Base-by-base conservation (phyloP, 2,888 invertebrate genomes). In the Linyphia triangularis region DNA sequence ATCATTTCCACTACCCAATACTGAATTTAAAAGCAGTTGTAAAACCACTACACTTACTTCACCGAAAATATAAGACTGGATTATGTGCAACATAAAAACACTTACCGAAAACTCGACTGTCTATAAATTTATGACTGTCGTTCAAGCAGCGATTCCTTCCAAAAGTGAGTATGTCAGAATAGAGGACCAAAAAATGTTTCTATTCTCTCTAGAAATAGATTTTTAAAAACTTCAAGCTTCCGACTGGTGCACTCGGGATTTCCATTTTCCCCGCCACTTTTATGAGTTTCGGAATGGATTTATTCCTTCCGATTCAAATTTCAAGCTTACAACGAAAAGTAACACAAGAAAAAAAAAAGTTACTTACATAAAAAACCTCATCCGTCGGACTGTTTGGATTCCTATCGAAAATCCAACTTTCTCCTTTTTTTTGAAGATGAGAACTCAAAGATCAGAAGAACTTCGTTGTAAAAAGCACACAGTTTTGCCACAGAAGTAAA, bases 401-500 rank as follows among this genome's bases (percentile, higher is more conserved):
- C 81, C 69, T 57, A 81, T 81, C 69, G 43, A 81, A 69, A 67
- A 22, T 24, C 69, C 81, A 57, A 69, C 81, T 81, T 67, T 69
- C 33, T 69, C 22, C n/a, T 24, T 16, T 69, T 30, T 16, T 16
- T 24, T 65, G 57, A 81, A 69, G 33, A 1, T n/a, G 13, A 19
- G 13, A 28, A 59, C 61, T 77, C 26, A 6, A 77, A 30, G 24
- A 26, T 26, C 77, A 40, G 24, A 63, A 40, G 51, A 69, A 22
- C 37, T 40, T 59, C 19, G 28, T 57, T 37, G n/a, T 9, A 22
- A 69, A 57, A 37, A 51, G 51, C 30, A 69, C 57, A 69, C 69
- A 81, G 43, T 81, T 81, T 73, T 73, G 30, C 81, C 69, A 69
- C 69, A 81, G 59, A 81, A 51, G 69, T 63, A 81, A 81, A 81